Evolutionary conservation across 2,888 invertebrate genomes (phyloP).

Genomic region (Drepanosiphum platanoidis): DNA sequence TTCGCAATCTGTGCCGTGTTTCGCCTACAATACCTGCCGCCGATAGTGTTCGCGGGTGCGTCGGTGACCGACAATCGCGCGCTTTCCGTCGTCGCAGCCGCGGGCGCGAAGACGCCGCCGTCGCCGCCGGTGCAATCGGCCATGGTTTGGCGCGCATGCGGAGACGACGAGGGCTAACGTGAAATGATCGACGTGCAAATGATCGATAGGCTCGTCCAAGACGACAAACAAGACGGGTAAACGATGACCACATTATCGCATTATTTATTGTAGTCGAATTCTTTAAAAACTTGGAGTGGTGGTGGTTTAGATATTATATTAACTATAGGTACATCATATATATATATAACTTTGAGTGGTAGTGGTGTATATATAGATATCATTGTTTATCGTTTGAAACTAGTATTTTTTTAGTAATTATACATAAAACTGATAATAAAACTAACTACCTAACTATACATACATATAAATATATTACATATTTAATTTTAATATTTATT

Average conservation of each 20-base stretch:
- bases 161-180: neutral
- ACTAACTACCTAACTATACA: too few relatives aligned
- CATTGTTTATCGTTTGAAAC: neutral
- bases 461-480: too few relatives aligned
- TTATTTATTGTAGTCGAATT: too few relatives aligned
- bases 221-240: slow-evolving; percentile 56
- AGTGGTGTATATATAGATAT: too few relatives aligned
- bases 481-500: too few relatives aligned
- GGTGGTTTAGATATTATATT: too few relatives aligned
- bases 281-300: too few relatives aligned
- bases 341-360: neutral
- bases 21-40: neutral
- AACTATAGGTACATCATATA: neutral
- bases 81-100: too few relatives aligned
- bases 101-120: neutral
- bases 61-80: neutral
- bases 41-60: neutral
- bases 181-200: slow-evolving; percentile 56
- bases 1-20: neutral
- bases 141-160: slow-evolving; percentile 25
- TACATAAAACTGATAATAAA: too few relatives aligned
- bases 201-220: slow-evolving; percentile 43
- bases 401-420: too few relatives aligned
- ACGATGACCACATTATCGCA: neutral
- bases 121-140: neutral